phyloP scores from a whole-genome alignment of 2,797 vertebrate species.

The Anableps anableps region DNA sequence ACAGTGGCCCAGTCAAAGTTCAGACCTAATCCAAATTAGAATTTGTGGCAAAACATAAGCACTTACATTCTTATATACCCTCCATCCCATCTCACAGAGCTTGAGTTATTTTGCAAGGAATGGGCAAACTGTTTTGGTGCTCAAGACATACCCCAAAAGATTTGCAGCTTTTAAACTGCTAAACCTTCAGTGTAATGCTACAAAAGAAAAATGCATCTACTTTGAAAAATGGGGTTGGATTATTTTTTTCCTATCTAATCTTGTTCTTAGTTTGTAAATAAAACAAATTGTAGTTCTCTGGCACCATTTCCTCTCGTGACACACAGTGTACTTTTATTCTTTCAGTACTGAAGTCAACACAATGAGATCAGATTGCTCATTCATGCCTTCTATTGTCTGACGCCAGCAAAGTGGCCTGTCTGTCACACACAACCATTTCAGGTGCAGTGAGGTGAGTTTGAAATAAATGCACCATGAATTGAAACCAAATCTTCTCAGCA shows the following conservation, averaged over 20 bases:
- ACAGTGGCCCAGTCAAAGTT: not conserved
- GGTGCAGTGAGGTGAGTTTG: constrained; percentile 72
- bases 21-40: not conserved
- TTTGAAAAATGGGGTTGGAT: not conserved
- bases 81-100: not conserved
- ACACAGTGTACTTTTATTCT: constrained; percentile 49
- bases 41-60: not conserved
- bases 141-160: not conserved
- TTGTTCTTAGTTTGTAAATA: not conserved
- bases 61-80: not conserved
- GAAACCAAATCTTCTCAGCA: constrained; percentile 61
- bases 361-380: constrained; percentile 71
- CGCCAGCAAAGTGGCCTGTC: constrained; percentile 72
- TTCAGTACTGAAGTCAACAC: constrained; percentile 64
- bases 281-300: constrained; percentile 15
- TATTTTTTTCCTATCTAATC: not conserved
- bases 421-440: constrained; percentile 73
- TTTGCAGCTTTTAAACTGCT: not conserved
- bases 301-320: constrained; percentile 16
- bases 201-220: not conserved
- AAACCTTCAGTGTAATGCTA: not conserved
- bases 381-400: constrained; percentile 64
- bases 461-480: constrained; percentile 73
- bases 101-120: not conserved
- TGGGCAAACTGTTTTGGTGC: not conserved